Evolutionary conservation across 2,888 invertebrate species (phyloP), one percentile per base, ranked within the genome.

Genomic region (Folsomia candida): DNA sequence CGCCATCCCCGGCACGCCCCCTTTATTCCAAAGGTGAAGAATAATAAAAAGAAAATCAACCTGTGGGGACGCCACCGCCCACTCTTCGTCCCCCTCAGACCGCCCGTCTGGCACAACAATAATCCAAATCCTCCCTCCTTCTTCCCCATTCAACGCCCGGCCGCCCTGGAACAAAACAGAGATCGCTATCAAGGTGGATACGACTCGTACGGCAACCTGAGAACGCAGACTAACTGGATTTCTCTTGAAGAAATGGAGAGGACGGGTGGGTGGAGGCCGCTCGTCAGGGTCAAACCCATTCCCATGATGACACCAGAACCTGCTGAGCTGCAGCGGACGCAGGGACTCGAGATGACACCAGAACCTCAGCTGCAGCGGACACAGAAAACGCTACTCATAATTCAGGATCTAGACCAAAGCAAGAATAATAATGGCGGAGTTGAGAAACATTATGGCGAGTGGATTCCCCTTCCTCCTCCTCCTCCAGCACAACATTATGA

Each of bases 1-100:
- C 1, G 76, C 79, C 6, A 72, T 79, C 63, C 79, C 79, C 2
- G 78, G 79, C 58, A 79, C 79, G 14, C 79, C 79, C 64, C 78
- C 76, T 67, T 68, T 79, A 20, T 73, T 72, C 1, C 62, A 51
- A 58, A 72, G 47, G 47, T 20, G 71, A n/a, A n/a, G n/a, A n/a
- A n/a, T n/a, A n/a, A n/a, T n/a, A n/a, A n/a, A n/a, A n/a, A n/a
- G n/a, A n/a, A n/a, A n/a, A n/a, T n/a, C n/a, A n/a, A n/a, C n/a
- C n/a, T n/a, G n/a, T n/a, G n/a, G n/a, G n/a, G n/a, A n/a, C n/a
- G n/a, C n/a, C n/a, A n/a, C n/a, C n/a, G n/a, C n/a, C n/a, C n/a
- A n/a, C n/a, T n/a, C n/a, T n/a, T n/a, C n/a, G n/a, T n/a, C n/a
- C n/a, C n/a, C n/a, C n/a, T n/a, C n/a, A n/a, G n/a, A n/a, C n/a